These are phyloP conservation scores for Microcebus ravelobensis DNA, from an alignment of 2,113 vertebrate species.

Conservation along the genomic window DNA sequence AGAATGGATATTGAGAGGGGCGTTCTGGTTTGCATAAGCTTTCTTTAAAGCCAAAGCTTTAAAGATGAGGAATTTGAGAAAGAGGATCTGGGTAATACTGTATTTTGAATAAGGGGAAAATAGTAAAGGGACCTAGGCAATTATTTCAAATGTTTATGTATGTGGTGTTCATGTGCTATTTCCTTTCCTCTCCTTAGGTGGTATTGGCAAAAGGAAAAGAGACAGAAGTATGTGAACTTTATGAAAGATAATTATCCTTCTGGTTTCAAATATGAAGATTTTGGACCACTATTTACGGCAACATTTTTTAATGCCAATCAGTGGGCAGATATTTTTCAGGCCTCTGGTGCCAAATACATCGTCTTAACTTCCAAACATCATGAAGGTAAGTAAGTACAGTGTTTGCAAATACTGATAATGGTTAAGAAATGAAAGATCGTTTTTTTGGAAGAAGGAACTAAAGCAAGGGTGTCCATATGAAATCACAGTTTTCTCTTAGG, in stretches of 20 bases:
- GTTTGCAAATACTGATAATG: neutral
- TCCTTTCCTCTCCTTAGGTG: conserved; percentile 86
- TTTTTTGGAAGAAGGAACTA: neutral
- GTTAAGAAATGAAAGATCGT: neutral
- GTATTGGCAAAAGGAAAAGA: conserved; percentile 91
- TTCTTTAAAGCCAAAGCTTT: neutral
- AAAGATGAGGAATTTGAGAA: neutral
- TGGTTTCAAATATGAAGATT: conserved; percentile 93
- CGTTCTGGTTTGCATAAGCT: neutral
- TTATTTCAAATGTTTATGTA: neutral
- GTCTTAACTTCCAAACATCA: conserved; percentile 99
- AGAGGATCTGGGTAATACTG: neutral
- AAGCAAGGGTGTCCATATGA: neutral
- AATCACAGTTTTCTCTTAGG: conserved; percentile 13
- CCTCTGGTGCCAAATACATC: conserved; percentile 96
- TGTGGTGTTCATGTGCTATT: neutral
- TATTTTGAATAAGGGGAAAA: neutral
- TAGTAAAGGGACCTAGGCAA: neutral
- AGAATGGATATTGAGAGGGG: neutral
- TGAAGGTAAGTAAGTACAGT: conserved; percentile 89
- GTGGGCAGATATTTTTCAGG: conserved; percentile 92
- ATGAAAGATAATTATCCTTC: conserved; percentile 95
- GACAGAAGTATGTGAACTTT: conserved; percentile 89
- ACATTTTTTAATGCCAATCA: conserved; percentile 92
- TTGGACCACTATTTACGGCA: conserved; percentile 92